Evolutionary conservation across 2,797 vertebrate species (phyloP).

Genomic region (Coregonus ussuriensis): DNA sequence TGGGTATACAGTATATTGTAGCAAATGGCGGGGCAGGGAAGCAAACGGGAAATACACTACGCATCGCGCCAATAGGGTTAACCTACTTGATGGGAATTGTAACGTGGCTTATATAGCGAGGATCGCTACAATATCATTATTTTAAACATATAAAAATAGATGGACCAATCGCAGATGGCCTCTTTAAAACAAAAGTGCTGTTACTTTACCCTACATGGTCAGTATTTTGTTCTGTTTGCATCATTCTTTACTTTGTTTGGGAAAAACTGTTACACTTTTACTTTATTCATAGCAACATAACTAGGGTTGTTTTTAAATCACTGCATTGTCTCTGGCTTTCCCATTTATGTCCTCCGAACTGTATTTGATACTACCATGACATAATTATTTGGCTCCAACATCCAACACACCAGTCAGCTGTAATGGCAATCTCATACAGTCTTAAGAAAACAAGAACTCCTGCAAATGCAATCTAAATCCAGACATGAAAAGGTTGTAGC

Average conservation of each 20-base stretch:
- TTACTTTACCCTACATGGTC: not conserved
- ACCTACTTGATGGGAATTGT: too few relatives aligned
- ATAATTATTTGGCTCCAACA: conserved; percentile 14
- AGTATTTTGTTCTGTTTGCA: not conserved
- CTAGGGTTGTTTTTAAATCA: not conserved
- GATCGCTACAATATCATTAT: too few relatives aligned
- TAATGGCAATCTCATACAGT: conserved; percentile 71
- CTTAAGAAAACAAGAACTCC: conserved; percentile 55
- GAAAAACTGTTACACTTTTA: not conserved
- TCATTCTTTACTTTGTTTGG: too few relatives aligned
- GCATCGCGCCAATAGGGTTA: too few relatives aligned
- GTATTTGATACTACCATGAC: not conserved
- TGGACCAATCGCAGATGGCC: too few relatives aligned
- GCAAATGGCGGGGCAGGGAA: too few relatives aligned
- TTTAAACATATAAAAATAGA: too few relatives aligned
- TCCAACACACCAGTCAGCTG: conserved; percentile 69
- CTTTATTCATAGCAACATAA: not conserved
- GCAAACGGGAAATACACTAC: too few relatives aligned
- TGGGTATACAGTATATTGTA: too few relatives aligned
- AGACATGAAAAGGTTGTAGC: conserved; percentile 56
- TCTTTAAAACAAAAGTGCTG: too few relatives aligned
- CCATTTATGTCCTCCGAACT: not conserved
- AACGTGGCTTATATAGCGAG: too few relatives aligned
- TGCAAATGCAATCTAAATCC: conserved; percentile 63
- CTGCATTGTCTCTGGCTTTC: not conserved